Evolutionary conservation across 2,113 vertebrate genomes (phyloP).

Genomic region (Petroica traversi): DNA sequence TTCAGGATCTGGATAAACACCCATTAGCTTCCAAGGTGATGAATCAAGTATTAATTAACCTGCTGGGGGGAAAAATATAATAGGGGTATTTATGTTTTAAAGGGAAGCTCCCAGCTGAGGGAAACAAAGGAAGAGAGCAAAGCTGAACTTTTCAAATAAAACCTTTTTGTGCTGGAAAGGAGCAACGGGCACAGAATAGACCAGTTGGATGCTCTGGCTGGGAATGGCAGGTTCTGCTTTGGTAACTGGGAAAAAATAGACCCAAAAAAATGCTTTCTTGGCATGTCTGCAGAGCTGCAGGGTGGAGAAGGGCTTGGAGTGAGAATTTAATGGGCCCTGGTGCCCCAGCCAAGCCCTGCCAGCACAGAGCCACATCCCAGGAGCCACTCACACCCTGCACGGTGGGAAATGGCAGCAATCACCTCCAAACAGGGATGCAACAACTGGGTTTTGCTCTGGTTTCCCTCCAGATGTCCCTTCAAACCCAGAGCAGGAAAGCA

Average conservation of each 20-base stretch:
- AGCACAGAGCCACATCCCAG: background rate
- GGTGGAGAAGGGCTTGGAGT: background rate
- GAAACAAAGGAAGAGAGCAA: background rate
- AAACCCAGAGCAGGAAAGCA: background rate
- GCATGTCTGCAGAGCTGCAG: background rate
- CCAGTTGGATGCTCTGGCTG: background rate
- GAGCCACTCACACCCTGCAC: background rate
- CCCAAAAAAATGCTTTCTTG: background rate
- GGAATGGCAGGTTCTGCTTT: background rate
- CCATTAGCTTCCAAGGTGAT: slow-evolving; percentile 11
- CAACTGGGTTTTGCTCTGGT: rapidly evolving
- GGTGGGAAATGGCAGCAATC: background rate
- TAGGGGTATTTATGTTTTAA: background rate
- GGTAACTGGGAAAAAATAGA: background rate
- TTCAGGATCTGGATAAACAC: background rate
- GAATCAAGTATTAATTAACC: slow-evolving; percentile 44
- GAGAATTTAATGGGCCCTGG: background rate
- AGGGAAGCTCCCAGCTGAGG: background rate
- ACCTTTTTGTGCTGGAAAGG: background rate
- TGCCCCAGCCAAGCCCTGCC: background rate
- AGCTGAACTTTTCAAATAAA: background rate
- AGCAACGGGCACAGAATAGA: background rate
- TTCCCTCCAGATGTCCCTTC: background rate
- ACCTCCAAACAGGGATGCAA: background rate
- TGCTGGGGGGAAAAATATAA: background rate